These are phyloP conservation scores for Sphaerophoria taeniata DNA, from an alignment of 2,888 invertebrate genomes.

Conservation along the genomic window DNA sequence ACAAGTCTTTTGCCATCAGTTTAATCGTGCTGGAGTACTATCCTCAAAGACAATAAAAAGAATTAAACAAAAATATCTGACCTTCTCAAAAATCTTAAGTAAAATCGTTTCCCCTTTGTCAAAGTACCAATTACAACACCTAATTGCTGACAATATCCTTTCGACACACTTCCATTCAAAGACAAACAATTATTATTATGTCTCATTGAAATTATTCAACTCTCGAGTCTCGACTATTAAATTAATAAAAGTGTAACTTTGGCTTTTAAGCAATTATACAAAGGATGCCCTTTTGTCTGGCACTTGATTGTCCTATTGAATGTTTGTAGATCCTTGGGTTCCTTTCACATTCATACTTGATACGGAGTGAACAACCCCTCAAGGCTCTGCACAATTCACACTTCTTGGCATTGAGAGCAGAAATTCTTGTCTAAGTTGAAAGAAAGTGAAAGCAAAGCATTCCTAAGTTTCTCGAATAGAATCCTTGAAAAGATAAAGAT, in stretches of 20 bases:
- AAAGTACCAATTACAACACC: neutral
- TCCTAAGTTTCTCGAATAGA: conserved; percentile 48
- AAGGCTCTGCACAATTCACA: conserved; percentile 62
- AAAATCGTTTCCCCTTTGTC: too few species aligned
- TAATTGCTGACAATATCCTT: conserved; percentile 9
- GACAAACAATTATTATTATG: conserved; percentile 17
- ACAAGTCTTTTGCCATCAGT: too few species aligned
- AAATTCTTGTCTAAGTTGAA: conserved; percentile 27
- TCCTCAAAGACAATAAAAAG: too few species aligned
- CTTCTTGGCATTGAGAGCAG: conserved; percentile 26
- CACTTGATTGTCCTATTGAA: conserved; percentile 43
- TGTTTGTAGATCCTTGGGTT: conserved; percentile 13
- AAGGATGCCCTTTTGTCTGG: conserved; percentile 13
- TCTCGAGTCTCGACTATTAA: conserved; percentile 34
- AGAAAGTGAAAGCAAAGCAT: conserved; percentile 63
- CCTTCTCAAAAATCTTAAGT: too few species aligned
- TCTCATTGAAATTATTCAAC: conserved; percentile 46
- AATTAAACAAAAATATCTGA: too few species aligned
- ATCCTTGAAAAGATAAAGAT: conserved; percentile 56
- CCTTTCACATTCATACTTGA: neutral
- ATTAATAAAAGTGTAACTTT: conserved; percentile 36
- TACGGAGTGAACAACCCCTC: neutral
- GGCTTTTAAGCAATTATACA: conserved; percentile 52
- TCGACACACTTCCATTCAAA: neutral
- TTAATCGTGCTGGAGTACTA: too few species aligned